Percentiles rank a stretch among this genome's conserved stretches.
Conservation (phyloP, 1,140 invertebrate species). For the Babylonia areolata region DNA sequence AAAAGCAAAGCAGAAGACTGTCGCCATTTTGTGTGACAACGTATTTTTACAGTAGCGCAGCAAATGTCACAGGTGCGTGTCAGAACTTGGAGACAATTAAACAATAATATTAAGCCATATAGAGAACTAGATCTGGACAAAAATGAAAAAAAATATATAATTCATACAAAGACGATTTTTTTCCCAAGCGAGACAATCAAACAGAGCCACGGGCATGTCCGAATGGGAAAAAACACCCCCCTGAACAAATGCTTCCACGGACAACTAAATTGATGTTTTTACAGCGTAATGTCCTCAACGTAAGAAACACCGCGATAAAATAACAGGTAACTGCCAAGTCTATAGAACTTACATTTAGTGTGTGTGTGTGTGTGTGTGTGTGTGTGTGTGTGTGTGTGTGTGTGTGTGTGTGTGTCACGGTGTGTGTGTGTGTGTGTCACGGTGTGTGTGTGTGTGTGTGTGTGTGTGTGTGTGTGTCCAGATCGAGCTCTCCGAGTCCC, state of each 20-base stretch:
- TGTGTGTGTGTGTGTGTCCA: neutral
- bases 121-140: neutral
- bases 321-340: neutral
- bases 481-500: neutral
- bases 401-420: no score
- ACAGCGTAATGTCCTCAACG: neutral
- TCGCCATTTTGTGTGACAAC: neutral
- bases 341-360: neutral
- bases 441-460: conserved; percentile 5
- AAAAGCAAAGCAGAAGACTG: neutral
- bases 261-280: neutral
- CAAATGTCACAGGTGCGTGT: no score
- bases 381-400: neutral
- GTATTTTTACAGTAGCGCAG: neutral
- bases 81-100: no score
- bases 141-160: neutral
- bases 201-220: neutral
- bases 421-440: neutral
- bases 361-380: neutral
- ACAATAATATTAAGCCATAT: neutral
- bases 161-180: neutral
- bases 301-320: neutral
- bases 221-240: neutral
- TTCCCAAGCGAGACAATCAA: neutral
- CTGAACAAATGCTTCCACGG: neutral